A percentile compares a stretch with the other conserved stretches of the same genome.
Evolutionary conservation across 2,888 invertebrate species (phyloP).

Genomic region (Melipona bicolor): DNA sequence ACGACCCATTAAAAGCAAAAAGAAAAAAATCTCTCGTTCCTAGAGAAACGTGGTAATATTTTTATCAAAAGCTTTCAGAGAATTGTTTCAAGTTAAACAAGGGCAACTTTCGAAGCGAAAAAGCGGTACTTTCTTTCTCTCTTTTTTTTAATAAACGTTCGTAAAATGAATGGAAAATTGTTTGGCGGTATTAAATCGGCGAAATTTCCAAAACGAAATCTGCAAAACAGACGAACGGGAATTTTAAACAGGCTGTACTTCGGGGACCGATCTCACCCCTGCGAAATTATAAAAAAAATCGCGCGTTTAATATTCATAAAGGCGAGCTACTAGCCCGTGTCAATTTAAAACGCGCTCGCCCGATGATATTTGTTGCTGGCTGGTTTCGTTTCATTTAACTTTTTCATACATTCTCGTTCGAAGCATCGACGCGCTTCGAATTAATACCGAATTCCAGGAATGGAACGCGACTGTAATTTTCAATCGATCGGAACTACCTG

Average conservation of each 20-base stretch:
- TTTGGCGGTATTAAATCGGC: background rate
- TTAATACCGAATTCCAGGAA: background rate
- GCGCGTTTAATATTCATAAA: constrained; percentile 28
- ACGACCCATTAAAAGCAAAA: no score
- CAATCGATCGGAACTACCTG: background rate
- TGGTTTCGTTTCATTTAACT: constrained; percentile 11
- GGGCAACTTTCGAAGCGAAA: background rate
- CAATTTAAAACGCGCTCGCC: background rate
- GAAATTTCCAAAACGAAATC: background rate
- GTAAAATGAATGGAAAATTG: background rate
- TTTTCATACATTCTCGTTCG: background rate
- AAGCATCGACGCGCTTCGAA: background rate
- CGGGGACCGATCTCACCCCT: background rate
- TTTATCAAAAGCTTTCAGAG: background rate
- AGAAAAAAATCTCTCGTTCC: no score
- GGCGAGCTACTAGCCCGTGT: background rate
- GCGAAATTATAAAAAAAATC: constrained; percentile 6
- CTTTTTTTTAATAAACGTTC: background rate
- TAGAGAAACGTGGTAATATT: background rate
- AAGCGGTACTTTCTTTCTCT: no score
- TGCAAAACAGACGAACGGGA: background rate
- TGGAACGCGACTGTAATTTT: background rate
- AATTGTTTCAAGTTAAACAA: background rate
- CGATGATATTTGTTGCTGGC: constrained; percentile 15
- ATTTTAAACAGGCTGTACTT: background rate